Conservation (phyloP, 2,888 invertebrate genomes). For the Drosophila paranaensis region DNA sequence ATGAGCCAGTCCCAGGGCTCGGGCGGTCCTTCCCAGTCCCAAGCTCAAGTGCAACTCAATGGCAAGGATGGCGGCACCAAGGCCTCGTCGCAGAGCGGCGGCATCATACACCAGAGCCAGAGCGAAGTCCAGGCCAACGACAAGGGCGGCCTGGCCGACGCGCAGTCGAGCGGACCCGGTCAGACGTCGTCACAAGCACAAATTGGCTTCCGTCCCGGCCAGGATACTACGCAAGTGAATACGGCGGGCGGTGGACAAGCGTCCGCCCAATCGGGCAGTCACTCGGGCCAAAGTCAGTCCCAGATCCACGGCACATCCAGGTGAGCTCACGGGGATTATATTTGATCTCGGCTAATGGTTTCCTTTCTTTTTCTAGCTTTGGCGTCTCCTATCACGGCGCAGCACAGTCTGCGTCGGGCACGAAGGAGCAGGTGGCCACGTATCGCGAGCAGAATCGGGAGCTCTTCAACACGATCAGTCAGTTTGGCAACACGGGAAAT, state of each 20-base stretch:
- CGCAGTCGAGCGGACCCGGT: slow-evolving; percentile 93
- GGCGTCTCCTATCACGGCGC: slow-evolving; percentile 92
- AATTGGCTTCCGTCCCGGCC: slow-evolving; percentile 92
- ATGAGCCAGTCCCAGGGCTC: slow-evolving; percentile 91
- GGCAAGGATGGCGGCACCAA: slow-evolving; percentile 91
- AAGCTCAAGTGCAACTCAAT: slow-evolving; percentile 91
- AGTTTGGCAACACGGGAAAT: slow-evolving; percentile 82
- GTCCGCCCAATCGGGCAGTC: slow-evolving; percentile 91
- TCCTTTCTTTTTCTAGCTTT: slow-evolving; percentile 85
- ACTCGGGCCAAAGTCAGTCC: slow-evolving; percentile 92
- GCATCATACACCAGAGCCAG: slow-evolving; percentile 89
- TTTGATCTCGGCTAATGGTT: background rate
- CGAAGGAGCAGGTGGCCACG: slow-evolving; percentile 86
- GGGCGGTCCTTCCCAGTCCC: slow-evolving; percentile 90
- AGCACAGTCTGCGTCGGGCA: slow-evolving; percentile 92
- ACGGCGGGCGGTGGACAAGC: slow-evolving; percentile 92
- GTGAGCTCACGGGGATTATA: slow-evolving; percentile 51
- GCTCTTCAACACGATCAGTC: slow-evolving; percentile 88
- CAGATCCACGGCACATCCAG: slow-evolving; percentile 92
- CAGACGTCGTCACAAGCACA: slow-evolving; percentile 95
- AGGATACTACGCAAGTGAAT: slow-evolving; percentile 85
- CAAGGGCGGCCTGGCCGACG: slow-evolving; percentile 93
- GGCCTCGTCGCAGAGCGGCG: slow-evolving; percentile 91
- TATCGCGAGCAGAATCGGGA: slow-evolving; percentile 89
- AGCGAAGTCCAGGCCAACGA: slow-evolving; percentile 90